A percentile compares a stretch with the other conserved stretches of the same genome.
Conservation (phyloP, 2,888 invertebrate species). For the Hirtodrosophila cameraria region DNA sequence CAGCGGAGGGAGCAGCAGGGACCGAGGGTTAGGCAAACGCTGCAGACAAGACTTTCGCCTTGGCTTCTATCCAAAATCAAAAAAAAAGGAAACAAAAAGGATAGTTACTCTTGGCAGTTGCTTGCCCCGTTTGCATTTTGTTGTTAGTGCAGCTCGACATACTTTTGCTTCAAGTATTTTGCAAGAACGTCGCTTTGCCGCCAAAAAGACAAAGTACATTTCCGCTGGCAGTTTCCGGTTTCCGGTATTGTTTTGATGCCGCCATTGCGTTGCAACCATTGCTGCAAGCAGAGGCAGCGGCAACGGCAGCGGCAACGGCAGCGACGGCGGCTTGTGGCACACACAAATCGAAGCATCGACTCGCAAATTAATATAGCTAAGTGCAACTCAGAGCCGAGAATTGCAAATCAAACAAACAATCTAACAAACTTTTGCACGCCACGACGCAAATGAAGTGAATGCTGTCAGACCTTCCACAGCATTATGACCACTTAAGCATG, state of each 20-base stretch:
- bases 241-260: conserved; percentile 74
- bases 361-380: conserved; percentile 66
- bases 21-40: not conserved
- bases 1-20: not conserved
- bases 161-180: conserved; percentile 72
- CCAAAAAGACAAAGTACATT: conserved; percentile 81
- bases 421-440: conserved; percentile 16
- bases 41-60: conserved; percentile 43
- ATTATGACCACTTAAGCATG: conserved; percentile 41
- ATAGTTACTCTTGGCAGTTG: conserved; percentile 10
- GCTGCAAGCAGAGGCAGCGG: conserved; percentile 5
- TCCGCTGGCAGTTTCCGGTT: conserved; percentile 77
- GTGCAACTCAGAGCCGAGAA: conserved; percentile 51
- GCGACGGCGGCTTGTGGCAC: conserved; percentile 6
- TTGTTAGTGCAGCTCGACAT: conserved; percentile 70
- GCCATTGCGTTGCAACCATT: conserved; percentile 6
- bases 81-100: no score
- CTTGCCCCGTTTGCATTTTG: conserved; percentile 33
- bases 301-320: no score
- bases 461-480: conserved; percentile 14
- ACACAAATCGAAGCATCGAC: conserved; percentile 48
- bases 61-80: conserved; percentile 66
- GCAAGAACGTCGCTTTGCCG: conserved; percentile 65
- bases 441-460: conserved; percentile 50
- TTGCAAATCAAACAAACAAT: conserved; percentile 58